A percentile compares a stretch with the other conserved stretches of the same genome.
Evolutionary conservation across 2,888 invertebrate species (phyloP).

Genomic region (Xylota sylvarum): DNA sequence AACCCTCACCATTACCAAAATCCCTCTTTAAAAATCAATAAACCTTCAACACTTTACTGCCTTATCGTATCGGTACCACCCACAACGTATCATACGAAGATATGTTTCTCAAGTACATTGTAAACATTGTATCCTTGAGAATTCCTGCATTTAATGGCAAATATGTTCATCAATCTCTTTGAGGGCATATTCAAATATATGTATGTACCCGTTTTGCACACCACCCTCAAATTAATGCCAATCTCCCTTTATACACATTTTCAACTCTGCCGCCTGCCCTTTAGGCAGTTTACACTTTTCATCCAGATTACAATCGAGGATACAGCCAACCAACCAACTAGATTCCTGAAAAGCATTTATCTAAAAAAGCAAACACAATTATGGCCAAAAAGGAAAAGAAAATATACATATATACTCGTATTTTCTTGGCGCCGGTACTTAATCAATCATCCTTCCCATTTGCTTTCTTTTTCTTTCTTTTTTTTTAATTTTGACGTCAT

Average conservation of each 20-base stretch:
- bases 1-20: not conserved
- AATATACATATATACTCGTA: too few relatives aligned
- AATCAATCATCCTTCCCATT: constrained; percentile 36
- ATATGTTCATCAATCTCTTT: constrained; percentile 33
- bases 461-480: not conserved
- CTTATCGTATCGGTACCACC: not conserved
- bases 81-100: not conserved
- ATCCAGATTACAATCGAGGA: not conserved
- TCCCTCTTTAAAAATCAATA: constrained; percentile 38
- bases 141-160: constrained; percentile 40
- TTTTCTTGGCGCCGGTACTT: constrained; percentile 9
- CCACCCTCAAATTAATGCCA: not conserved
- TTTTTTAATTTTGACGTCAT: constrained; percentile 19
- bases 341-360: constrained; percentile 15
- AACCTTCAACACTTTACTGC: constrained; percentile 20
- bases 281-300: not conserved
- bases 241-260: not conserved
- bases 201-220: not conserved
- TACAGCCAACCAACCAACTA: not conserved
- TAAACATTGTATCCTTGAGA: constrained; percentile 55
- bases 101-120: constrained; percentile 50
- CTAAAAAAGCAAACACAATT: constrained; percentile 17
- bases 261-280: not conserved
- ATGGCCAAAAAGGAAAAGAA: not conserved
- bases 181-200: constrained; percentile 11